These are phyloP conservation scores for Lordiphosa collinella DNA, from an alignment of 1,140 invertebrate species.

Conservation along the genomic window DNA sequence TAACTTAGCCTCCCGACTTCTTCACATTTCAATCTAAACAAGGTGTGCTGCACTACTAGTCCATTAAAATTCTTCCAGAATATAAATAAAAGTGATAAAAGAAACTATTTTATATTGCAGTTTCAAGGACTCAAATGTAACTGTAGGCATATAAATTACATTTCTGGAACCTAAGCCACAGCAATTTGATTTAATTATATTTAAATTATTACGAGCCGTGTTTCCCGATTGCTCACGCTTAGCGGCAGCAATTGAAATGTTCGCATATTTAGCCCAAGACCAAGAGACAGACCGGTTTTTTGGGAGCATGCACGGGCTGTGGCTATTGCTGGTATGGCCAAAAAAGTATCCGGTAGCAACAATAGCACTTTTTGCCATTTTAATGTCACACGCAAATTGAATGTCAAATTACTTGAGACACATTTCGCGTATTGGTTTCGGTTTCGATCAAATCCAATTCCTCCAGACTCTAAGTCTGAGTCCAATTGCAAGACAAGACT, in stretches of 20 bases:
- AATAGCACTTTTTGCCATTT: constrained; percentile 62
- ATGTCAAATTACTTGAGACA: constrained; percentile 61
- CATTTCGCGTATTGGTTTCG: constrained; percentile 23
- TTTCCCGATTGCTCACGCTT: constrained; percentile 39
- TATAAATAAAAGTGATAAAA: too few species aligned
- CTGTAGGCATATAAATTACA: constrained; percentile 3
- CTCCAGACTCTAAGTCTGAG: constrained; percentile 31
- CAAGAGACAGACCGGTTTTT: constrained; percentile 29
- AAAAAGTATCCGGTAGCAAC: constrained; percentile 71
- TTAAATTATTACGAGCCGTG: constrained; percentile 6
- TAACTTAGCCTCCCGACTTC: too few species aligned
- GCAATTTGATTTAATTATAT: constrained; percentile 11
- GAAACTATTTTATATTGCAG: too few species aligned
- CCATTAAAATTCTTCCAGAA: too few species aligned
- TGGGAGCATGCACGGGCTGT: constrained; percentile 12
- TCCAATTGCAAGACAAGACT: constrained; percentile 19
- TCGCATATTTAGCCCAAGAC: constrained; percentile 17
- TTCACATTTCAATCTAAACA: too few species aligned
- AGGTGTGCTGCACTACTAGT: too few species aligned
- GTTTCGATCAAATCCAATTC: constrained; percentile 26
- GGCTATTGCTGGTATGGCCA: constrained; percentile 27
- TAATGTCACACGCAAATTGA: constrained; percentile 70
- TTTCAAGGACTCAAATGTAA: not conserved
- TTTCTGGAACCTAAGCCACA: not conserved
- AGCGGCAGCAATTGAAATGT: constrained; percentile 37